Evolutionary conservation across 2,113 vertebrate species (phyloP), one percentile per base, ranked within the genome.

Genomic region (Oncorhynchus gorbuscha): DNA sequence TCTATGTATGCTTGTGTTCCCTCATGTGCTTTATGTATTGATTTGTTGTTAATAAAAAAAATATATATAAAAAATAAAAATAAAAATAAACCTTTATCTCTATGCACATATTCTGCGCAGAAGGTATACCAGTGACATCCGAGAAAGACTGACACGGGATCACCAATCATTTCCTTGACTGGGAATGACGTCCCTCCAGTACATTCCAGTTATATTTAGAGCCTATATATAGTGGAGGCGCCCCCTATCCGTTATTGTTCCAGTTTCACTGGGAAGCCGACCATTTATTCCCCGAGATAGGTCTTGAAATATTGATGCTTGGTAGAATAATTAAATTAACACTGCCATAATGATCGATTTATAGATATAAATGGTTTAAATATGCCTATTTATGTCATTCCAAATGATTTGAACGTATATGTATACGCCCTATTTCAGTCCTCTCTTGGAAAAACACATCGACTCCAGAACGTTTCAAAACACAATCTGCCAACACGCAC

Each of bases 121-220:
- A 18, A 72, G 35, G 70, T 13, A 81, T 30, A n/a, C 76, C 68
- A 9, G 39, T 51, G 70, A 88, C 80, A 51, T 48, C 73, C 11
- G 13, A 62, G 78, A 70, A 75, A 83, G 90, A 89, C 69, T 84
- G 90, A 91, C 88, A 83, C 26, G 74, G 73, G 80, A 76, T 83
- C 78, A 85, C 72, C 92, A 89, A 93, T 93, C 86, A 88, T 77
- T 85, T 90, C 76, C 85, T 80, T 77, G 83, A 82, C 73, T 86
- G 81, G 87, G 79, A 84, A 89, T 93, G 92, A 93, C 93, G 92
- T 89, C 70, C 48, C 78, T 84, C 74, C 73, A 61, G 80, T 85
- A 73, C 88, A 78, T 89, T 85, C 81, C 91, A 81, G 93, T 93
- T 94, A 94, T 94, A 94, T 94, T 94, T 94, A 94, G 93, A 91